Conservation (phyloP, 2,888 invertebrate species). For the Tachina grossa region DNA sequence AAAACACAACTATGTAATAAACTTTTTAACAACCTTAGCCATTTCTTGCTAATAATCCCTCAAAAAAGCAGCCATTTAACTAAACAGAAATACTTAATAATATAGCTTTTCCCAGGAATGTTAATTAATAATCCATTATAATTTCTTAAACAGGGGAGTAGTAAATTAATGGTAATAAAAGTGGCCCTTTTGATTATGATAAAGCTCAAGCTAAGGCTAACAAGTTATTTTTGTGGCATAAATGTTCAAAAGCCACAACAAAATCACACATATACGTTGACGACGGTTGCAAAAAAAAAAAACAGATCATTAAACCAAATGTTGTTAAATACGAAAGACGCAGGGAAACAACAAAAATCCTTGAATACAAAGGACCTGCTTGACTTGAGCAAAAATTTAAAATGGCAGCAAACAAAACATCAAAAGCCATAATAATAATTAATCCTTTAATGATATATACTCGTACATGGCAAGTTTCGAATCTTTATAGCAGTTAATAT, state of each 20-base stretch:
- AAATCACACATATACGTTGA: neutral
- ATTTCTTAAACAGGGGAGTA: slow-evolving; percentile 6
- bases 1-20: slow-evolving; percentile 8
- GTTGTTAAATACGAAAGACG: slow-evolving; percentile 1
- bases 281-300: slow-evolving; percentile 49
- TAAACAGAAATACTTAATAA: slow-evolving; percentile 15
- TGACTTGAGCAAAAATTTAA: slow-evolving; percentile 18
- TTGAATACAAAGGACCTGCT: slow-evolving; percentile 49
- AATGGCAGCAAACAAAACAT: slow-evolving; percentile 40
- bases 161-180: slow-evolving; percentile 36
- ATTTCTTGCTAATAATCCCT: neutral
- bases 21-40: slow-evolving; percentile 33
- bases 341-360: slow-evolving; percentile 37
- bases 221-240: slow-evolving; percentile 1
- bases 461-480: slow-evolving; percentile 17
- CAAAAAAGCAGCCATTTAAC: slow-evolving; percentile 3
- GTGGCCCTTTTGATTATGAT: neutral
- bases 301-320: slow-evolving; percentile 53
- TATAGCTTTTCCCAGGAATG: slow-evolving; percentile 2
- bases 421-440: slow-evolving; percentile 65
- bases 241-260: neutral
- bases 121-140: slow-evolving; percentile 44
- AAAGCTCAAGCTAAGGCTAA: slow-evolving; percentile 16
- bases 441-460: slow-evolving; percentile 63
- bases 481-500: neutral